phyloP scores from a whole-genome alignment of 2,113 vertebrate genomes.

The Zingel zingel region DNA sequence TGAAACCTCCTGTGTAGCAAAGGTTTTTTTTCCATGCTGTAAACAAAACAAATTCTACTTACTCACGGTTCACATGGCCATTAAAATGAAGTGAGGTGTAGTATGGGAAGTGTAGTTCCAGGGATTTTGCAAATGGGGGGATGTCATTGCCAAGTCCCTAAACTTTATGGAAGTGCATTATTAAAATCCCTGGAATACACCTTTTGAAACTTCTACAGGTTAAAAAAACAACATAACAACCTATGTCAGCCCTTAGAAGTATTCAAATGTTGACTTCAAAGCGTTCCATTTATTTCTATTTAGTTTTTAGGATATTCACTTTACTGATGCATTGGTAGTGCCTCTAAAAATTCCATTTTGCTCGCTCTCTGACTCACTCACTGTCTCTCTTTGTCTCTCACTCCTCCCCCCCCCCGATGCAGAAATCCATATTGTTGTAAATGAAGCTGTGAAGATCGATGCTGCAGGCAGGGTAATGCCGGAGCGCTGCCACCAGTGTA shows the following conservation, averaged over 20 bases:
- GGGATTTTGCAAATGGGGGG: not conserved
- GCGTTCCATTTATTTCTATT: conserved; percentile 31
- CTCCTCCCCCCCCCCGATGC: conserved; percentile 73
- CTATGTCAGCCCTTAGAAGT: conserved; percentile 13
- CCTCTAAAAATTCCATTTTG: conserved; percentile 45
- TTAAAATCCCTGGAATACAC: not conserved
- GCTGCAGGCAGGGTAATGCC: conserved; percentile 76
- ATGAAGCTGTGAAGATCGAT: conserved; percentile 80
- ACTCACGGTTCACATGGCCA: not conserved
- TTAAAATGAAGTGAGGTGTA: not conserved
- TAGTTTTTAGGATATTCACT: conserved; percentile 49
- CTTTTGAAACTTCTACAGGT: not conserved
- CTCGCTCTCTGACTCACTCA: conserved; percentile 44
- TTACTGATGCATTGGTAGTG: conserved; percentile 22
- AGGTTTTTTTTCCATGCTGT: not conserved
- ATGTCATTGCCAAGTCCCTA: not conserved
- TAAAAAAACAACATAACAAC: conserved; percentile 20
- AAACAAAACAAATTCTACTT: not conserved
- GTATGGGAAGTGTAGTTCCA: not conserved
- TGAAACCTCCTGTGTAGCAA: not conserved
- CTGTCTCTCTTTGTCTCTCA: conserved; percentile 59
- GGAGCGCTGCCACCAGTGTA: conserved; percentile 75
- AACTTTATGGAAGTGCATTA: not conserved
- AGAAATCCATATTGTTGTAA: conserved; percentile 82
- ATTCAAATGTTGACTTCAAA: conserved; percentile 32